These are phyloP conservation scores for Rhadina sibilatrix DNA, from an alignment of 2,113 vertebrate species.

Conservation along the genomic window DNA sequence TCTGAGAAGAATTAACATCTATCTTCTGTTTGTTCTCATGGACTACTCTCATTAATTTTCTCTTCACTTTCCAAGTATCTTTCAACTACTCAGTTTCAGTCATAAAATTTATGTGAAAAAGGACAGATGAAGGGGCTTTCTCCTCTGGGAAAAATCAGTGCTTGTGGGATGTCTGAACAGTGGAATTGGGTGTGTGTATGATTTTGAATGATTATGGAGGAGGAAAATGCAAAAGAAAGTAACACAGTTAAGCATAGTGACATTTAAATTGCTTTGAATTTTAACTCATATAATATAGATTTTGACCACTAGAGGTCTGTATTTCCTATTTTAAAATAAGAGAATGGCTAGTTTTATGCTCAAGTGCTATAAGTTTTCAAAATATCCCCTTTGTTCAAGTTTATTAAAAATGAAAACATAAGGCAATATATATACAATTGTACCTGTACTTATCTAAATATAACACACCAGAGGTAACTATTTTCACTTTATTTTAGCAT, in stretches of 20 bases:
- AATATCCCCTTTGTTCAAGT: neutral
- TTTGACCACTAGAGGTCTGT: conserved; percentile 77
- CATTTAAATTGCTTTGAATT: neutral
- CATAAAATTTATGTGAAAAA: neutral
- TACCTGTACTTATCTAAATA: neutral
- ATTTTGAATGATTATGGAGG: neutral
- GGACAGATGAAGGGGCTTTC: neutral
- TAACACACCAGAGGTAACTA: neutral
- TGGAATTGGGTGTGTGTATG: neutral
- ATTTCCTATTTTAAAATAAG: conserved; percentile 60
- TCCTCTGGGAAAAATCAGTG: neutral
- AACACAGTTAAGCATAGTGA: neutral
- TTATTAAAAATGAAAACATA: neutral
- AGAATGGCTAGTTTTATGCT: neutral
- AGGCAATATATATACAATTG: neutral
- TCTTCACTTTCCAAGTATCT: neutral
- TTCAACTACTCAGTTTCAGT: neutral
- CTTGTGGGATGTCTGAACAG: neutral
- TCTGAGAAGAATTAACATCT: neutral
- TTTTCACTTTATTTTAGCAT: neutral
- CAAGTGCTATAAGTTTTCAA: neutral
- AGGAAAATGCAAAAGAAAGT: neutral
- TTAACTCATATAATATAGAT: neutral
- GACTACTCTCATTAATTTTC: neutral
- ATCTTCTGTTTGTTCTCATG: neutral